Conservation (phyloP, 2,113 vertebrate genomes). For the Pygoscelis adeliae region DNA sequence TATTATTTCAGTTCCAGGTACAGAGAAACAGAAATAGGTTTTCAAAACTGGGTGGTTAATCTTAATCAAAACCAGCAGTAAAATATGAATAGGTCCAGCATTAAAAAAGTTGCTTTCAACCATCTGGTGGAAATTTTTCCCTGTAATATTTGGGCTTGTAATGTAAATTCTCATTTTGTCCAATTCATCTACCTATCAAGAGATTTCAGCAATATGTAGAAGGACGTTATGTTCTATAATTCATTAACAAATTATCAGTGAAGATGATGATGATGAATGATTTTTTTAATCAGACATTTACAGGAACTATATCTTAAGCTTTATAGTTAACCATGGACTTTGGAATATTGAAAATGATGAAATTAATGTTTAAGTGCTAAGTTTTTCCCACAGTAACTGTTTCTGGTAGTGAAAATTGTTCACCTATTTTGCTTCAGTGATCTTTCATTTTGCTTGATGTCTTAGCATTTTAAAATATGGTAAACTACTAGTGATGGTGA, state of each 20-base stretch:
- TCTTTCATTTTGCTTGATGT: neutral
- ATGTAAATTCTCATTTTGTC: neutral
- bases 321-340: neutral
- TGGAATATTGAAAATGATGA: neutral
- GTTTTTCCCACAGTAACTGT: neutral
- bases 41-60: constrained; percentile 37
- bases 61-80: neutral
- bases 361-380: neutral
- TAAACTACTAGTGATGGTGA: neutral
- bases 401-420: neutral
- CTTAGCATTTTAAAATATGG: neutral
- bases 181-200: neutral
- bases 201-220: neutral
- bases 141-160: neutral
- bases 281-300: neutral
- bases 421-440: neutral
- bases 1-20: constrained; percentile 25
- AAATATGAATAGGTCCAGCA: neutral
- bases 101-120: neutral
- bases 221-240: neutral
- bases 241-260: neutral
- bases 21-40: neutral
- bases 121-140: neutral
- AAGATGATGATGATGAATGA: neutral
- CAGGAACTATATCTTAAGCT: neutral